These are phyloP conservation scores for Grammomys surdaster DNA, from an alignment of 2,113 vertebrate species.

Conservation along the genomic window DNA sequence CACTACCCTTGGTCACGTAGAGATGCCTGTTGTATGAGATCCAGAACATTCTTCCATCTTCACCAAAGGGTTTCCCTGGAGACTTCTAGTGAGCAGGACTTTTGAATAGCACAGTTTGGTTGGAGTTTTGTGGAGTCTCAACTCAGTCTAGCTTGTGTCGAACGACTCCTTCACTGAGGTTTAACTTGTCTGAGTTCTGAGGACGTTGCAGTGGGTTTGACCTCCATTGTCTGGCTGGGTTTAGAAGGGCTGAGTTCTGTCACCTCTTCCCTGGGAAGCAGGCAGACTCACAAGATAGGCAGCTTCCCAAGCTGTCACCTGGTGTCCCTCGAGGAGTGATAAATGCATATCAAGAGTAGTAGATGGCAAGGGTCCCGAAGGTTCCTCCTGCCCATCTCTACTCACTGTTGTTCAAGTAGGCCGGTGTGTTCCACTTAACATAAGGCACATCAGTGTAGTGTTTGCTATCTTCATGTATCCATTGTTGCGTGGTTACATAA, in stretches of 20 bases:
- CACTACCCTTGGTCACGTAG: not conserved
- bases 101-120: not conserved
- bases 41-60: not conserved
- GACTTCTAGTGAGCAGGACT: not conserved
- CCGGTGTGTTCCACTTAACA: not conserved
- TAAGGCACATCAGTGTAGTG: rapidly evolving
- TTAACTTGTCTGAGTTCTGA: constrained; percentile 23
- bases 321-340: not conserved
- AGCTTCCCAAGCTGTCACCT: not conserved
- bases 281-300: not conserved
- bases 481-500: not conserved
- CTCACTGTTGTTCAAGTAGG: not conserved
- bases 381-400: too few relatives aligned
- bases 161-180: not conserved
- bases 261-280: not conserved
- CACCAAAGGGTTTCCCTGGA: not conserved
- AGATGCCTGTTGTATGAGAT: not conserved
- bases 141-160: not conserved
- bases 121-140: not conserved
- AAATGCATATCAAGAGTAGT: not conserved
- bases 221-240: not conserved
- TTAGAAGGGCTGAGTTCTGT: not conserved
- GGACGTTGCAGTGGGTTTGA: constrained; percentile 25
- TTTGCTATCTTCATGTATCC: not conserved
- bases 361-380: not conserved